phyloP scores from a whole-genome alignment of 2,888 invertebrate genomes.

The Tipula vernalis region DNA sequence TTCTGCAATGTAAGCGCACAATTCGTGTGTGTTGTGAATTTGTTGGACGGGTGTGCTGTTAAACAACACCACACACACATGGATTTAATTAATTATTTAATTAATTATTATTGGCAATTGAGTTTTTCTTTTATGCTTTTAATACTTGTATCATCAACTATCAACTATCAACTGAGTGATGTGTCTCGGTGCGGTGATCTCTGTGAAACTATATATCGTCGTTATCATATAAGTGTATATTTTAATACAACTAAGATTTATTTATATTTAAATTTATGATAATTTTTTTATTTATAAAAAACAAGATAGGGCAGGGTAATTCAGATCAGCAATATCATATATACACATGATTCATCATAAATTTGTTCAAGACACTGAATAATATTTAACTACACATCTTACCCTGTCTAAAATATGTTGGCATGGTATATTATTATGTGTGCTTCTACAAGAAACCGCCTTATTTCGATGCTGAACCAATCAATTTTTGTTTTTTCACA shows the following conservation, averaged over 20 bases:
- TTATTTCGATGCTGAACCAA: too few relatives aligned
- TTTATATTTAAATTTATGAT: background rate
- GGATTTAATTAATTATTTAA: background rate
- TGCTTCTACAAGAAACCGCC: too few relatives aligned
- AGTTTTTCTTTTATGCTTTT: background rate
- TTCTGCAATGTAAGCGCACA: background rate
- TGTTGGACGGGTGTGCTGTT: background rate
- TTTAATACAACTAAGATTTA: background rate
- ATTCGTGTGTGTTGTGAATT: background rate
- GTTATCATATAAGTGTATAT: background rate
- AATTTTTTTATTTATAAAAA: background rate
- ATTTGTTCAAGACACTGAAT: background rate
- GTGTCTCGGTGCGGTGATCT: background rate
- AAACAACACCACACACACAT: background rate
- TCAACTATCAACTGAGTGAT: background rate
- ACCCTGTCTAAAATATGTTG: background rate
- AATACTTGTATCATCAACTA: background rate
- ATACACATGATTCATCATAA: background rate
- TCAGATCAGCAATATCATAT: background rate
- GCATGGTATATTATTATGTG: background rate
- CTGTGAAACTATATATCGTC: background rate
- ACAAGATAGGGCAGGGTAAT: background rate
- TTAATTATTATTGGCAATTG: background rate
- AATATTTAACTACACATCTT: background rate
- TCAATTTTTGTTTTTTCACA: too few relatives aligned